These are phyloP conservation scores for Leptinotarsa lineolata DNA, from an alignment of 1,140 invertebrate genomes.

Conservation along the genomic window DNA sequence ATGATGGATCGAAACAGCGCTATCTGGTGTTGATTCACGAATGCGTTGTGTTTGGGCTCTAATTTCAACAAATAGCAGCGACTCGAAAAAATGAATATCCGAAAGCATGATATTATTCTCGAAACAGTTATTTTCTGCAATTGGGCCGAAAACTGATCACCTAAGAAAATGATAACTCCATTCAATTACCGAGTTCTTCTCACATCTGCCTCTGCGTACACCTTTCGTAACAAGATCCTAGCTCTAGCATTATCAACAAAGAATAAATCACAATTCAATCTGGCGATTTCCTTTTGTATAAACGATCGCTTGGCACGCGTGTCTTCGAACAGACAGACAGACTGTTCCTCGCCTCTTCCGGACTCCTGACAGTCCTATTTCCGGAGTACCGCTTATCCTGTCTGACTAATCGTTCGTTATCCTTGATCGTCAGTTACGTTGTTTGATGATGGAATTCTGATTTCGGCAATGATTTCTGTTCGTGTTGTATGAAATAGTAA, in stretches of 20 bases:
- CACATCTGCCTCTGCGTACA: background rate
- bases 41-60: too few relatives aligned
- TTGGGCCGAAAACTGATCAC: too few relatives aligned
- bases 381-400: constrained; percentile 34
- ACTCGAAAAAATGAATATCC: too few relatives aligned
- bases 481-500: too few relatives aligned
- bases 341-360: constrained; percentile 33
- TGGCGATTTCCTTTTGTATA: constrained; percentile 23
- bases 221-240: background rate
- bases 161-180: background rate
- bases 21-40: too few relatives aligned
- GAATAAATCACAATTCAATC: constrained; percentile 12
- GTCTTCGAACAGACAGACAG: constrained; percentile 35
- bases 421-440: constrained; percentile 16
- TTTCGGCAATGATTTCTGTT: too few relatives aligned
- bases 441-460: background rate
- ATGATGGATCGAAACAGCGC: too few relatives aligned
- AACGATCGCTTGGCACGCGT: constrained; percentile 33
- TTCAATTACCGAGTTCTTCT: background rate
- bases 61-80: too few relatives aligned
- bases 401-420: constrained; percentile 20
- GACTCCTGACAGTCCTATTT: constrained; percentile 37
- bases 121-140: too few relatives aligned
- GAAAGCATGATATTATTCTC: too few relatives aligned
- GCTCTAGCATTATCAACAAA: constrained; percentile 9